Percentiles rank a stretch among this genome's conserved stretches.
phyloP scores from a whole-genome alignment of 2,888 invertebrate genomes.

The Tetragnatha montana region DNA sequence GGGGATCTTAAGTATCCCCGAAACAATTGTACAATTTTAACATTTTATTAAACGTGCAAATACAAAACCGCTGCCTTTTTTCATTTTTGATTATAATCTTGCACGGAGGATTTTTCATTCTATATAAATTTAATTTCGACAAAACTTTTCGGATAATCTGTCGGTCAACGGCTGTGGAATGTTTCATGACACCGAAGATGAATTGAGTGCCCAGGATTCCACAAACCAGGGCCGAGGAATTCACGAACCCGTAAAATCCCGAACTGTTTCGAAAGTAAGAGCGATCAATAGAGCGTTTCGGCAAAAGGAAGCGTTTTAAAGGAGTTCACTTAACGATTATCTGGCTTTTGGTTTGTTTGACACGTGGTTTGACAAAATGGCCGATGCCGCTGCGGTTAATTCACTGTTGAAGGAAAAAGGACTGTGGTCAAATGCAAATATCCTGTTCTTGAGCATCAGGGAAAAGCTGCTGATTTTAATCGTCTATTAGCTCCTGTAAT shows the following conservation, averaged over 20 bases:
- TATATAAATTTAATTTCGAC: too few species aligned
- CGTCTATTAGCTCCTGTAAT: background rate
- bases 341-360: conserved; percentile 7
- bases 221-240: background rate
- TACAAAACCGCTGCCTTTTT: too few species aligned
- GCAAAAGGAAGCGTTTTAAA: conserved; percentile 18
- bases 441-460: background rate
- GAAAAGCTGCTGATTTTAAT: background rate
- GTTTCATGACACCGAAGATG: background rate
- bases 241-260: conserved; percentile 21
- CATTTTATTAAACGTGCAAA: too few species aligned
- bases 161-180: background rate
- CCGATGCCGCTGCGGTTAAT: background rate
- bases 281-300: conserved; percentile 30
- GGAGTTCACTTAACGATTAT: conserved; percentile 35
- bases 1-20: too few species aligned
- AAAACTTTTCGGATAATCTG: too few species aligned
- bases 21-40: too few species aligned
- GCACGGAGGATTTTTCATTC: too few species aligned
- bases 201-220: background rate
- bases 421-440: background rate
- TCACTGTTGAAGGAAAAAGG: background rate
- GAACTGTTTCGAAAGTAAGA: background rate
- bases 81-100: too few species aligned
- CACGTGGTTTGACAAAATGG: background rate